Percentiles rank a stretch among this genome's conserved stretches.
Conservation (phyloP, 1,140 invertebrate species). For the Thaumetopoea pityocampa region DNA sequence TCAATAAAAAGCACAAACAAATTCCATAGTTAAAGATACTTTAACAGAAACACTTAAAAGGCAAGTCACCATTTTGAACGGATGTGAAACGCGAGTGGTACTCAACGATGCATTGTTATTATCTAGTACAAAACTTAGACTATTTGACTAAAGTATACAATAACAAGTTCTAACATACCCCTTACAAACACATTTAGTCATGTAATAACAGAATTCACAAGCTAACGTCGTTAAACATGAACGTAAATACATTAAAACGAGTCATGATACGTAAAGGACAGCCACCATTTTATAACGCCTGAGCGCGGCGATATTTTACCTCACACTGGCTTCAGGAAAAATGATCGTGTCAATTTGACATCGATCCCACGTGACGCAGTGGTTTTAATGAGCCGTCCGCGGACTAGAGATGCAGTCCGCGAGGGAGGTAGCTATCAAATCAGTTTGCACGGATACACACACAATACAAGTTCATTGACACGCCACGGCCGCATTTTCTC, state of each 20-base stretch:
- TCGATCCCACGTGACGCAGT: conserved; percentile 79
- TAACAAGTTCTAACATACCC: conserved; percentile 30
- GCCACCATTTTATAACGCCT: conserved; percentile 76
- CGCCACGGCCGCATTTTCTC: conserved; percentile 76
- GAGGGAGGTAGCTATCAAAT: conserved; percentile 78
- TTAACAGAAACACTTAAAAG: conserved; percentile 42
- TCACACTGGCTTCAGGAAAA: conserved; percentile 73
- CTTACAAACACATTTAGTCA: conserved; percentile 43
- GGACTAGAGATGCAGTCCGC: conserved; percentile 77
- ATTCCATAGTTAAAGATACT: conserved; percentile 3
- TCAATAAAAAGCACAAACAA: conserved; percentile 18
- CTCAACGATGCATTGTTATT: conserved; percentile 69
- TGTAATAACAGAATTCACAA: conserved; percentile 30
- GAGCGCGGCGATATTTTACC: conserved; percentile 70
- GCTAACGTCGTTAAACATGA: conserved; percentile 29
- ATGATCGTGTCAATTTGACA: conserved; percentile 77
- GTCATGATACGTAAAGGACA: conserved; percentile 62
- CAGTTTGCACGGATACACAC: conserved; percentile 77
- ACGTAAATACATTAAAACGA: conserved; percentile 58
- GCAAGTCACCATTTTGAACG: conserved; percentile 80
- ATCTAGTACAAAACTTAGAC: conserved; percentile 32
- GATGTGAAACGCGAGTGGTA: conserved; percentile 58
- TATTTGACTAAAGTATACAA: conserved; percentile 27
- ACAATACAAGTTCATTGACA: conserved; percentile 78
- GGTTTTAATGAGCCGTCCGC: conserved; percentile 80